Percentiles rank a stretch among this genome's conserved stretches.
These are phyloP conservation scores for Onthophagus taurus DNA, from an alignment of 1,140 invertebrate genomes.

Conservation along the genomic window DNA sequence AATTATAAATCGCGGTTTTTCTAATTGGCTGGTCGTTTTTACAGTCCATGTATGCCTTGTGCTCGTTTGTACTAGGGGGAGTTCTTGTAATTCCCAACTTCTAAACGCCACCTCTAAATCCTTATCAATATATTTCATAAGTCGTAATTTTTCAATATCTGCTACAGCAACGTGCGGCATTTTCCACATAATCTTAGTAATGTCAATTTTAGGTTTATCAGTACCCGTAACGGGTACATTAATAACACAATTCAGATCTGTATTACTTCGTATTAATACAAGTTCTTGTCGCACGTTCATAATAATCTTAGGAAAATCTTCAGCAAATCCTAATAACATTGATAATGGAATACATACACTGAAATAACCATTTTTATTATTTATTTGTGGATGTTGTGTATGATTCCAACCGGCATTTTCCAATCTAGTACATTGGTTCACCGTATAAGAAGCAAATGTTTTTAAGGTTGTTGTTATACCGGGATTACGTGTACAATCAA, in stretches of 20 bases:
- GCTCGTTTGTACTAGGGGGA: constrained; percentile 20
- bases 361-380: constrained; percentile 15
- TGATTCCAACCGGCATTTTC: constrained; percentile 27
- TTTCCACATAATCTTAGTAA: constrained; percentile 15
- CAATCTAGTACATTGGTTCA: constrained; percentile 17
- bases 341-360: constrained; percentile 15
- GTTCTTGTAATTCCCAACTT: constrained; percentile 13
- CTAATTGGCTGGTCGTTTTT: constrained; percentile 3
- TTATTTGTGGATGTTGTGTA: not conserved
- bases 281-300: constrained; percentile 19
- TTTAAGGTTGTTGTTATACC: constrained; percentile 37
- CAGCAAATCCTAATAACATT: constrained; percentile 15
- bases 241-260: constrained; percentile 14
- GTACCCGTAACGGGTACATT: not conserved
- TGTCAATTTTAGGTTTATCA: constrained; percentile 12
- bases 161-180: constrained; percentile 13
- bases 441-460: constrained; percentile 26
- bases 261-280: constrained; percentile 16
- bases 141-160: constrained; percentile 12
- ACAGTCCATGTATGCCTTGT: constrained; percentile 5
- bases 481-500: constrained; percentile 37
- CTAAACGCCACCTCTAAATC: constrained; percentile 15
- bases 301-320: constrained; percentile 18
- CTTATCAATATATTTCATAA: constrained; percentile 17
- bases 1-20: constrained; percentile 22